Conservation (phyloP, 1,140 invertebrate species). For the Watersipora subatra region DNA sequence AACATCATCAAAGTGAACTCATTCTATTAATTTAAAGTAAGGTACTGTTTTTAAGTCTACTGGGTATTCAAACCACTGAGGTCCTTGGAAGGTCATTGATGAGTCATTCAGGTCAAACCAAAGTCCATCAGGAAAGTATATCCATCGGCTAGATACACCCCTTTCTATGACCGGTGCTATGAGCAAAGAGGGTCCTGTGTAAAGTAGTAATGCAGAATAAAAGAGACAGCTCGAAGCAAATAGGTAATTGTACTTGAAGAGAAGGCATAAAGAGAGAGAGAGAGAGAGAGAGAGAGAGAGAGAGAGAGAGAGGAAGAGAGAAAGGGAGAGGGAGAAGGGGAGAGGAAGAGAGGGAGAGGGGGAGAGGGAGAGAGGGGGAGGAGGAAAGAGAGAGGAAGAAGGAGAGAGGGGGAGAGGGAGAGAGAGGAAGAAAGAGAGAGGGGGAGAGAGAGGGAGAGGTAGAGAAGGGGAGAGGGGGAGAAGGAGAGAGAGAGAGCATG, state of each 20-base stretch:
- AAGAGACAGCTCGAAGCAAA: not conserved
- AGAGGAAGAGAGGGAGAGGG: not conserved
- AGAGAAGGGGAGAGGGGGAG: no score
- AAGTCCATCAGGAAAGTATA: not conserved
- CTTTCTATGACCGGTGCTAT: not conserved
- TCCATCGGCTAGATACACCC: not conserved
- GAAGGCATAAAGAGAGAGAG: not conserved
- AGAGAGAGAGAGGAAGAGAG: slow-evolving; percentile 9
- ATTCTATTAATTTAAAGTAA: not conserved
- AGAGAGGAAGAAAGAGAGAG: no score
- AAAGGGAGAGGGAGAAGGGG: slow-evolving; percentile 8
- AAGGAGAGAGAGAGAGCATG: no score
- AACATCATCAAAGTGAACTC: no score
- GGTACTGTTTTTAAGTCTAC: not conserved
- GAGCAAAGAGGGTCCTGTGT: not conserved
- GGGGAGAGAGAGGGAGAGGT: no score
- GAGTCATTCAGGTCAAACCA: not conserved
- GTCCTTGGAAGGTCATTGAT: not conserved
- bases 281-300: slow-evolving; percentile 4
- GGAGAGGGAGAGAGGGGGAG: no score
- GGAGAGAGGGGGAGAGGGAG: no score
- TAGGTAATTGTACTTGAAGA: not conserved
- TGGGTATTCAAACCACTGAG: not conserved
- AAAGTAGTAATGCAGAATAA: not conserved
- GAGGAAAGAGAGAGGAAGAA: no score